phyloP scores from a whole-genome alignment of 2,888 invertebrate genomes.

The Bombyx huttoni region DNA sequence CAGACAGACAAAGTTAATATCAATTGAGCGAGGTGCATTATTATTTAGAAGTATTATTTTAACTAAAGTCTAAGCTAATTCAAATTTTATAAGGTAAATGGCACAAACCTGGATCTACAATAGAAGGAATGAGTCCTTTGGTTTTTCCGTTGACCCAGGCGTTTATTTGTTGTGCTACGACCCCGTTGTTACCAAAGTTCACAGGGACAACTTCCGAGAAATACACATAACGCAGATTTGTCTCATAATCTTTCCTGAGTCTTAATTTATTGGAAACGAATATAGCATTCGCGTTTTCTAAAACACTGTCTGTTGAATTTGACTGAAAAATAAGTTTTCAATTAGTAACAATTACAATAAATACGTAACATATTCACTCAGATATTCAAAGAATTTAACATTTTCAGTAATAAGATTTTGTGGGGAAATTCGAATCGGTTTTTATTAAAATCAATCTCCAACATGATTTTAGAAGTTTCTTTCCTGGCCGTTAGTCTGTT shows the following conservation, averaged over 20 bases:
- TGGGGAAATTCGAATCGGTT: no score
- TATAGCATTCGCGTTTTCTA: conserved; percentile 62
- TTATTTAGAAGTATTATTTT: no score
- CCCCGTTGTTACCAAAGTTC: conserved; percentile 58
- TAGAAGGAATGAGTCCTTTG: conserved; percentile 62
- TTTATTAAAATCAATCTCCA: no score
- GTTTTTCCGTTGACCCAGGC: conserved; percentile 73
- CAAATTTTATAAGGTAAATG: neutral
- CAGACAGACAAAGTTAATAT: no score
- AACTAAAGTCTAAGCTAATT: no score
- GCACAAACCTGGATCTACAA: conserved; percentile 66
- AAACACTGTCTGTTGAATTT: conserved; percentile 25
- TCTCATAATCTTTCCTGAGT: conserved; percentile 50
- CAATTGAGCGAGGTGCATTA: no score
- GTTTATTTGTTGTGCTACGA: conserved; percentile 66
- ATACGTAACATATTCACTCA: no score
- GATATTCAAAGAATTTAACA: no score
- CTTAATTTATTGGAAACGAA: conserved; percentile 54
- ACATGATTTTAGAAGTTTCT: no score
- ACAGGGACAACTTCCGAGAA: conserved; percentile 53
- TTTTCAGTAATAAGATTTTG: no score
- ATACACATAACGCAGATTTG: conserved; percentile 56
- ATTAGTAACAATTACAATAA: neutral
- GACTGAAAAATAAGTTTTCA: conserved; percentile 24
- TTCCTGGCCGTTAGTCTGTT: no score